Percentiles rank a stretch among this genome's conserved stretches.
Evolutionary conservation across 1,140 invertebrate genomes (phyloP).

Genomic region (Watersipora subatra): DNA sequence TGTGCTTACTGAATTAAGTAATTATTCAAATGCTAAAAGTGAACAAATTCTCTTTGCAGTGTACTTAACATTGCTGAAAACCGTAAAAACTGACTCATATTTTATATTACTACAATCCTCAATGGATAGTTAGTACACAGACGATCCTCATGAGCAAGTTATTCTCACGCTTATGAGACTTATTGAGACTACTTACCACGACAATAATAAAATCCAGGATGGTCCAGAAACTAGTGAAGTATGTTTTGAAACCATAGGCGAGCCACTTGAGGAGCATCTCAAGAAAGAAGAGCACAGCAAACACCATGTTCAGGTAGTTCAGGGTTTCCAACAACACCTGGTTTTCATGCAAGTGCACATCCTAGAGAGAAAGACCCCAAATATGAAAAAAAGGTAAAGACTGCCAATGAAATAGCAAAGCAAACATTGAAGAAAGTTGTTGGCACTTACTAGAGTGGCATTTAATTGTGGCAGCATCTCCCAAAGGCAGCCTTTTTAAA

Average conservation of each 20-base stretch:
- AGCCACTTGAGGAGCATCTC: constrained; percentile 98
- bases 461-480: no score
- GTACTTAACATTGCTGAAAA: no score
- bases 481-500: no score
- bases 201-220: constrained; percentile 97
- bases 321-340: constrained; percentile 71
- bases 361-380: constrained; percentile 70
- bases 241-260: constrained; percentile 84
- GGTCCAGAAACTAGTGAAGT: constrained; percentile 96
- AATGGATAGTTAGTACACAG: no score
- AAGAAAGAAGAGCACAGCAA: constrained; percentile 90
- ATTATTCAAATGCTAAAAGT: no score
- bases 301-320: constrained; percentile 91
- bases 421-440: background rate
- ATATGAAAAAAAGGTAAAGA: background rate
- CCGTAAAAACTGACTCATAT: no score
- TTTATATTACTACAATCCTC: no score
- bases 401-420: background rate
- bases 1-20: no score
- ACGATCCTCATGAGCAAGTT: no score
- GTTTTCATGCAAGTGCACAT: constrained; percentile 74
- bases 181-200: constrained; percentile 63
- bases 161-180: background rate
- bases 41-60: no score
- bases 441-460: no score